A percentile compares a stretch with the other conserved stretches of the same genome.
Evolutionary conservation across 1,140 invertebrate species (phyloP).

Genomic region (Druon quercuslanigerum): DNA sequence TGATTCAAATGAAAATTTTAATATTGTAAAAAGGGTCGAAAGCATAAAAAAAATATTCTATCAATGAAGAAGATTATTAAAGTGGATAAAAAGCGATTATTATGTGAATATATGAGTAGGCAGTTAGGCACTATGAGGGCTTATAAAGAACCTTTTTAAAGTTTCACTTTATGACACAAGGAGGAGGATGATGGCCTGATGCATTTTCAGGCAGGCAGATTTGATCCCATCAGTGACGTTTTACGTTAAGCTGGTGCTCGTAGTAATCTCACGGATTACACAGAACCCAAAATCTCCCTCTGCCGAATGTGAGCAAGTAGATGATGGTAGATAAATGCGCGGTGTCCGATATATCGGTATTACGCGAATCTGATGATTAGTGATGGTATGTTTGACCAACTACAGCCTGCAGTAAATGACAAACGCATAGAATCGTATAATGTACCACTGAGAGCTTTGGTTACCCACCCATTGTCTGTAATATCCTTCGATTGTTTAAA

Average conservation of each 20-base stretch:
- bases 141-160: slow-evolving; percentile 34
- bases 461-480: background rate
- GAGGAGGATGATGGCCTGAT: slow-evolving; percentile 32
- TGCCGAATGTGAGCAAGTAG: slow-evolving; percentile 7
- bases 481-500: background rate
- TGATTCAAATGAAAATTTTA: no score
- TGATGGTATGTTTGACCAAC: background rate
- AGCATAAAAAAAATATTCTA: no score
- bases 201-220: slow-evolving; percentile 38
- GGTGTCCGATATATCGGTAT: background rate
- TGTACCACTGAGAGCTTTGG: background rate
- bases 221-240: slow-evolving; percentile 45
- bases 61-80: no score
- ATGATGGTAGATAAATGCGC: background rate
- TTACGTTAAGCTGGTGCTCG: slow-evolving; percentile 48
- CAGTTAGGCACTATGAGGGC: background rate
- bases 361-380: slow-evolving; percentile 11
- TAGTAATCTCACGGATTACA: slow-evolving; percentile 50
- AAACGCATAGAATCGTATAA: background rate
- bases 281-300: slow-evolving; percentile 19
- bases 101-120: no score
- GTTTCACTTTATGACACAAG: slow-evolving; percentile 42
- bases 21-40: no score
- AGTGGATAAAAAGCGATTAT: no score
- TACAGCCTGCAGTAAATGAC: background rate